Evolutionary conservation across 2,113 vertebrate genomes (phyloP).

Genomic region (Cebidichthys violaceus): DNA sequence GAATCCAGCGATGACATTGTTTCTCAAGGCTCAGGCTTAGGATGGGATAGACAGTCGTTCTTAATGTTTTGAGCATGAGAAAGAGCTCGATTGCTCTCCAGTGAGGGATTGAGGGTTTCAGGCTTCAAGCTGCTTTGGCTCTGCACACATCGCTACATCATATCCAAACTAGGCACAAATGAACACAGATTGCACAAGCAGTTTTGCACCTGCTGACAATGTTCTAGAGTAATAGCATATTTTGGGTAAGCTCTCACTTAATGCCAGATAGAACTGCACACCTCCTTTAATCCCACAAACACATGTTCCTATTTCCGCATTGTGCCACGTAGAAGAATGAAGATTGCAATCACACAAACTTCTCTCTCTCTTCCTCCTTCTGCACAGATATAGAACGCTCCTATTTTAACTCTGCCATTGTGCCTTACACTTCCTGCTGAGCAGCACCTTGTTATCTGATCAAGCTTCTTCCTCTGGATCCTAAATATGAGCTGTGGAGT

Average conservation of each 20-base stretch:
- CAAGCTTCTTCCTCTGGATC: slow-evolving; percentile 7
- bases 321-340: slow-evolving; percentile 27
- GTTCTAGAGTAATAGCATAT: slow-evolving; percentile 16
- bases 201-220: slow-evolving; percentile 26
- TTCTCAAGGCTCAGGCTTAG: not conserved
- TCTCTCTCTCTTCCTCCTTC: slow-evolving; percentile 10
- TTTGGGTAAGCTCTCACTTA: slow-evolving; percentile 31
- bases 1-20: not conserved
- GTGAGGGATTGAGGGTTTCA: slow-evolving; percentile 11
- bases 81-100: slow-evolving; percentile 15
- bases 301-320: slow-evolving; percentile 20
- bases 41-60: not conserved
- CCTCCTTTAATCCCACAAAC: slow-evolving; percentile 31
- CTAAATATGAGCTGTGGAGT: not conserved
- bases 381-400: slow-evolving; percentile 3
- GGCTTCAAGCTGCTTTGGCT: not conserved
- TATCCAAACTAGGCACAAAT: not conserved
- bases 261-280: slow-evolving; percentile 15
- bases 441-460: slow-evolving; percentile 26
- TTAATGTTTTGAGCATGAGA: slow-evolving; percentile 7
- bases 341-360: slow-evolving; percentile 2
- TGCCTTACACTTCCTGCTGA: slow-evolving; percentile 47
- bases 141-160: slow-evolving; percentile 11
- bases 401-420: slow-evolving; percentile 22
- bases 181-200: not conserved